These are phyloP conservation scores for Laspeyria flexula DNA, from an alignment of 2,888 invertebrate genomes.

Conservation along the genomic window DNA sequence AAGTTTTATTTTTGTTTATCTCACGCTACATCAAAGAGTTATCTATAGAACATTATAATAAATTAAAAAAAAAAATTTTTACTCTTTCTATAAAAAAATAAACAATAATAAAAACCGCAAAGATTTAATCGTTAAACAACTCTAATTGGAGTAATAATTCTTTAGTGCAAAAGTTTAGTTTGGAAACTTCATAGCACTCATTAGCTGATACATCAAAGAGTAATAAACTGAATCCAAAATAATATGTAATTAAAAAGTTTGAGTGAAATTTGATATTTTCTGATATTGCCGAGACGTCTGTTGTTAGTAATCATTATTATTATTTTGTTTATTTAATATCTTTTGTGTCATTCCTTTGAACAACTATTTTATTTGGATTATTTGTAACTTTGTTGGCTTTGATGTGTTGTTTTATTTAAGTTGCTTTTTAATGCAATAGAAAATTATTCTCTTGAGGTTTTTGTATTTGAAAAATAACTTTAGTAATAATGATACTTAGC, in stretches of 20 bases:
- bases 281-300: constrained; percentile 13
- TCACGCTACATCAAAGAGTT: too few relatives aligned
- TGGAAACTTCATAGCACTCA: constrained; percentile 13
- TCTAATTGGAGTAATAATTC: constrained; percentile 19
- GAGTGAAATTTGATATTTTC: constrained; percentile 17
- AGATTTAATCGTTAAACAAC: constrained; percentile 16
- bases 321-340: constrained; percentile 16
- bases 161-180: constrained; percentile 14
- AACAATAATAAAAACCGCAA: background rate
- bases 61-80: too few relatives aligned
- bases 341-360: constrained; percentile 14
- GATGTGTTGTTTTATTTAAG: too few relatives aligned
- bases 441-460: too few relatives aligned
- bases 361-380: constrained; percentile 15
- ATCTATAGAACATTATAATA: too few relatives aligned
- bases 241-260: constrained; percentile 39
- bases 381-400: constrained; percentile 21
- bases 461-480: too few relatives aligned
- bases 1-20: too few relatives aligned
- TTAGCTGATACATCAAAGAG: constrained; percentile 40
- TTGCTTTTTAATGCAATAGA: too few relatives aligned
- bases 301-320: constrained; percentile 6
- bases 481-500: too few relatives aligned
- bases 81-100: background rate
- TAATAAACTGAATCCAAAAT: constrained; percentile 32